Percentiles rank a stretch among this genome's conserved stretches.
phyloP scores from a whole-genome alignment of 2,113 vertebrate genomes.

The Notarius quadriscutis region DNA sequence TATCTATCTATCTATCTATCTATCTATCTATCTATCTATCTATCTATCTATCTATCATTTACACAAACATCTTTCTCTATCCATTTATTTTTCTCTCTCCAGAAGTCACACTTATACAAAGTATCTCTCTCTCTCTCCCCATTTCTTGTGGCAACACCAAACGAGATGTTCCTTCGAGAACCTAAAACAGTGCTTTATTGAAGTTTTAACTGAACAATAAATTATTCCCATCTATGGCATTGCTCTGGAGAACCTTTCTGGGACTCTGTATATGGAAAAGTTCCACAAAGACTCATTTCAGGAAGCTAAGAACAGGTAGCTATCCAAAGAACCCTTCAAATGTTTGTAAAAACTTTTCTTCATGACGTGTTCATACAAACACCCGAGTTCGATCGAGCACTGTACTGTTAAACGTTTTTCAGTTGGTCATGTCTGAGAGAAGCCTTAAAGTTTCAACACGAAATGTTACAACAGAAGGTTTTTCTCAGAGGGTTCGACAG shows the following conservation, averaged over 20 bases:
- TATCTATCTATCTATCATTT: no score
- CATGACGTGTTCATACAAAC: background rate
- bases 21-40: background rate
- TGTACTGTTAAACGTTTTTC: no score
- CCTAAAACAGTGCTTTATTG: background rate
- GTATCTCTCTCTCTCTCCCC: no score
- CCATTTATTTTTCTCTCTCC: no score
- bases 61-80: no score
- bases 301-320: background rate
- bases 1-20: no score
- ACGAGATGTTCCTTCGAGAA: background rate
- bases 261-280: background rate
- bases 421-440: no score
- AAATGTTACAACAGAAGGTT: background rate
- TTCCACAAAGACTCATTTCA: background rate
- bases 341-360: background rate
- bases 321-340: background rate
- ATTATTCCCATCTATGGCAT: background rate
- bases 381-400: no score
- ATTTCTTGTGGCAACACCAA: background rate
- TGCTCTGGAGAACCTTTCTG: background rate
- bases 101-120: no score
- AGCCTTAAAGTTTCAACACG: background rate
- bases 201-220: background rate
- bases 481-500: background rate